phyloP scores from a whole-genome alignment of 2,888 invertebrate genomes.

The Aspidiotus destructor region DNA sequence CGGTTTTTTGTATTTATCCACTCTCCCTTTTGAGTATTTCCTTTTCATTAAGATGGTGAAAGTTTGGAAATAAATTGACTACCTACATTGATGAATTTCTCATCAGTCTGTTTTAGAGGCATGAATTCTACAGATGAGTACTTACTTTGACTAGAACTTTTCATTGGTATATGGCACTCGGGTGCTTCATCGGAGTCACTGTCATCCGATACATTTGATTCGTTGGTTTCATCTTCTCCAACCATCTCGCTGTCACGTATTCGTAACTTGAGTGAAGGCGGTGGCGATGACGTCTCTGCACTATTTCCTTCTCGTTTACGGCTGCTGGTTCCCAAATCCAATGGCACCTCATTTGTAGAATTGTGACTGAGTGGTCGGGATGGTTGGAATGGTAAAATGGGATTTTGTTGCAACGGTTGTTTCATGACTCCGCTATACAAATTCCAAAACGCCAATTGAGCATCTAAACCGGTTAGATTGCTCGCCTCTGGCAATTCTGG shows the following conservation, averaged over 20 bases:
- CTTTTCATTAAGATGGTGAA: no score
- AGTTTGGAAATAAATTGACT: no score
- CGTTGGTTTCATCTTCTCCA: conserved; percentile 25
- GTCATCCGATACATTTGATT: conserved; percentile 6
- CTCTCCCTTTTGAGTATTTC: no score
- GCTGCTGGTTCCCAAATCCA: conserved; percentile 29
- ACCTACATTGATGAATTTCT: no score
- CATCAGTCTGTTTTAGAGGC: no score
- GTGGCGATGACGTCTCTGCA: background rate
- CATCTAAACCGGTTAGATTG: conserved; percentile 17
- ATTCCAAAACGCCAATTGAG: conserved; percentile 30
- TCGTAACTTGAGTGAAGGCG: conserved; percentile 10
- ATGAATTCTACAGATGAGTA: no score
- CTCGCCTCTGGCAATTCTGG: conserved; percentile 24
- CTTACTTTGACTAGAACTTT: conserved; percentile 32
- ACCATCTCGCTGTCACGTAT: conserved; percentile 11
- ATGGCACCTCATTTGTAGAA: conserved; percentile 23
- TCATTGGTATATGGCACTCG: conserved; percentile 16
- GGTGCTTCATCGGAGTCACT: conserved; percentile 26
- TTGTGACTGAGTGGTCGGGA: conserved; percentile 19
- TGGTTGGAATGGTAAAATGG: conserved; percentile 25
- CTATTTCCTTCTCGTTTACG: conserved; percentile 1
- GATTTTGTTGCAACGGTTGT: conserved; percentile 19
- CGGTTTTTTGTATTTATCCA: no score
- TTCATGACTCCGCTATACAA: conserved; percentile 26